Conservation (phyloP, 2,113 vertebrate genomes). For the Austrofundulus limnaeus region DNA sequence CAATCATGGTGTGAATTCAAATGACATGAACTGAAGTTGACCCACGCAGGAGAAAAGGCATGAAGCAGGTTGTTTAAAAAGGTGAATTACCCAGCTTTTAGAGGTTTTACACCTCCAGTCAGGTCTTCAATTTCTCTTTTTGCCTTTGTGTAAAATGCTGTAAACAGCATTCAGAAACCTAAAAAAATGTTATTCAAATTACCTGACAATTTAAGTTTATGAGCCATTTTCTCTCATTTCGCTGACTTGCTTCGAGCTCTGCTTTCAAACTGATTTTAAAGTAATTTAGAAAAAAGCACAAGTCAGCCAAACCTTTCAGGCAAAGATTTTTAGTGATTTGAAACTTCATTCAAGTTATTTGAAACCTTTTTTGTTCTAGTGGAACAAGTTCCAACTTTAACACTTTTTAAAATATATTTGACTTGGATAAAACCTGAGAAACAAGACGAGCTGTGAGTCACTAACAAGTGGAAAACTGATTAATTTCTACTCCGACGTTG, state of each 20-base stretch:
- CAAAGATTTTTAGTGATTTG: neutral
- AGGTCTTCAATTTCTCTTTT: constrained; percentile 16
- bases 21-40: constrained; percentile 16
- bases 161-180: no score
- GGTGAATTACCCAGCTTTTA: constrained; percentile 31
- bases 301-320: neutral
- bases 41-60: neutral
- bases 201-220: neutral
- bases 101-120: constrained; percentile 39
- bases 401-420: neutral
- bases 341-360: neutral
- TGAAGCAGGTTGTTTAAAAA: constrained; percentile 1
- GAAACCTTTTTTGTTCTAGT: neutral
- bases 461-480: neutral
- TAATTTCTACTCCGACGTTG: neutral
- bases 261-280: neutral
- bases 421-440: constrained; percentile 1
- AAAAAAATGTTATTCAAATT: no score
- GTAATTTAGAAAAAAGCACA: neutral
- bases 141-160: no score
- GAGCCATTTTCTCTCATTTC: neutral
- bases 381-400: neutral
- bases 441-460: constrained; percentile 3
- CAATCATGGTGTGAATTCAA: neutral
- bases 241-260: neutral